These are phyloP conservation scores for Panonychus citri DNA, from an alignment of 1,140 invertebrate genomes.

Conservation along the genomic window DNA sequence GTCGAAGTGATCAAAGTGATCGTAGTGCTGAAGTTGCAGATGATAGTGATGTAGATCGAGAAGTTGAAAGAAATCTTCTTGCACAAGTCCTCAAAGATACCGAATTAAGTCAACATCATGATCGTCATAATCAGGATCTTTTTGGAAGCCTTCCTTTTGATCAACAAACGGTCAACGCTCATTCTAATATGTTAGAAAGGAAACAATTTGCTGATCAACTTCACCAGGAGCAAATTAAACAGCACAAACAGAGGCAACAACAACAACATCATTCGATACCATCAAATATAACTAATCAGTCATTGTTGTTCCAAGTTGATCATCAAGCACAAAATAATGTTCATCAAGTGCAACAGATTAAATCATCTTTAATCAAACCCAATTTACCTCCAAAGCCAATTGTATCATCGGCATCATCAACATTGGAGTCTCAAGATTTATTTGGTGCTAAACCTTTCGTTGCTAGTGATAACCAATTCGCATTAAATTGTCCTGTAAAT, in stretches of 20 bases:
- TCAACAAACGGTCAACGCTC: constrained; percentile 1
- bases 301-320: neutral
- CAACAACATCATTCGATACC: neutral
- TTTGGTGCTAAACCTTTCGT: constrained; percentile 6
- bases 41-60: constrained; percentile 5
- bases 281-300: neutral
- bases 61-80: constrained; percentile 5
- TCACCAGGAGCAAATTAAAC: neutral
- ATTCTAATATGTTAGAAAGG: neutral
- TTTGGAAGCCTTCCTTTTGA: constrained; percentile 11
- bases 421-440: constrained; percentile 1
- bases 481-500: neutral
- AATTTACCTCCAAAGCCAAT: neutral
- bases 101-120: neutral
- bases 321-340: neutral
- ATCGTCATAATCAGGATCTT: constrained; percentile 3
- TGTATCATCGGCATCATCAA: neutral
- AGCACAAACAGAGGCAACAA: neutral
- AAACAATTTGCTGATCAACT: no score
- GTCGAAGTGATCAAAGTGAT: neutral
- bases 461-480: neutral
- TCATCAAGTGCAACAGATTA: neutral
- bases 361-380: neutral
- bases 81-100: constrained; percentile 2
- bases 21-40: neutral